These are phyloP conservation scores for Parthenolecanium corni DNA, from an alignment of 2,888 invertebrate species.

Conservation along the genomic window DNA sequence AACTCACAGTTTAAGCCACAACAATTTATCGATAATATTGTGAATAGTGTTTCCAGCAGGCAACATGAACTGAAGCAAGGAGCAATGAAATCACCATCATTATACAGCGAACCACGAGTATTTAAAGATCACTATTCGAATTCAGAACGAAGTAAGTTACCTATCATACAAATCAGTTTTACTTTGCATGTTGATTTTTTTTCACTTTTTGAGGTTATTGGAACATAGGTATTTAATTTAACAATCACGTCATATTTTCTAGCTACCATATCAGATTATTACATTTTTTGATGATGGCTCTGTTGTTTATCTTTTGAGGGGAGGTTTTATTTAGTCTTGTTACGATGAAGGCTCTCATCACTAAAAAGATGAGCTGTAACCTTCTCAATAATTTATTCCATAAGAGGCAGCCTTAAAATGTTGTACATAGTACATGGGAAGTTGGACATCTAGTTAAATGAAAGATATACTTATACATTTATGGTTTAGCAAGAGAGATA, in stretches of 20 bases:
- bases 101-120: slow-evolving; percentile 46
- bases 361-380: neutral
- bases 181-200: neutral
- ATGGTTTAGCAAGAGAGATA: no score
- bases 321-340: no score
- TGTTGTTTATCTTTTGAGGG: no score
- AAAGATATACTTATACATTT: no score
- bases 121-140: slow-evolving; percentile 59
- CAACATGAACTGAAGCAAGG: slow-evolving; percentile 24
- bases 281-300: no score
- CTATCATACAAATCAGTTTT: neutral
- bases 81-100: slow-evolving; percentile 40
- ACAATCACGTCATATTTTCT: no score
- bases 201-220: no score
- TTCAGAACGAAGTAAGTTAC: slow-evolving; percentile 55
- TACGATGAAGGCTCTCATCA: neutral
- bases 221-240: no score
- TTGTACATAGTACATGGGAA: no score
- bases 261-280: no score
- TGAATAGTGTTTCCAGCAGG: slow-evolving; percentile 38
- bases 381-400: neutral
- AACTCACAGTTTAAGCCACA: slow-evolving; percentile 7
- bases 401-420: no score
- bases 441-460: no score
- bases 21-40: slow-evolving; percentile 24